phyloP scores from a whole-genome alignment of 2,113 vertebrate species.

The Dasyprocta punctata region DNA sequence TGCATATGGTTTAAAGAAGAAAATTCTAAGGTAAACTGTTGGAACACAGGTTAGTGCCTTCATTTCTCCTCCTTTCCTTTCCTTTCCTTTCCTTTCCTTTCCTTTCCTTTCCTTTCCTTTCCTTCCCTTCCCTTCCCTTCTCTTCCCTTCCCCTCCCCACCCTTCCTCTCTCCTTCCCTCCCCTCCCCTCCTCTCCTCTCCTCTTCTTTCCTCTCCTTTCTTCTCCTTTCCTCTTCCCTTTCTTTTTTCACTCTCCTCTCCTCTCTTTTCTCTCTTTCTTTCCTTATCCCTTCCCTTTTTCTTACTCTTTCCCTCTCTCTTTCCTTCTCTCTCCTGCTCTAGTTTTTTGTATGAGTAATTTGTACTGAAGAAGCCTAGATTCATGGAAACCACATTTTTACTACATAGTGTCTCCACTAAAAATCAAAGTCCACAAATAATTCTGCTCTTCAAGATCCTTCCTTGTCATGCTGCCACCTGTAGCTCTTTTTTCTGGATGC shows the following conservation, averaged over 20 bases:
- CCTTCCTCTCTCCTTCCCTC: too few species aligned
- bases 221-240: too few species aligned
- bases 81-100: too few species aligned
- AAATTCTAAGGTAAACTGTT: background rate
- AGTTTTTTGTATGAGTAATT: background rate
- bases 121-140: too few species aligned
- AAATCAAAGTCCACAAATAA: conserved; percentile 10
- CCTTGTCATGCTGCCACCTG: background rate
- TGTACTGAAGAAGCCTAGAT: background rate
- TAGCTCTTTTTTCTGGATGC: background rate
- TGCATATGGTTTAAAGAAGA: background rate
- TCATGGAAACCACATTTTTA: background rate
- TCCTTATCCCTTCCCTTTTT: too few species aligned
- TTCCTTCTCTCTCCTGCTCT: background rate
- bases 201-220: rapidly evolving
- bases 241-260: too few species aligned
- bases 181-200: too few species aligned
- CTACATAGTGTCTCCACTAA: background rate
- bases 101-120: rapidly evolving
- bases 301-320: too few species aligned
- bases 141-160: background rate
- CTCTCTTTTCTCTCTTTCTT: background rate
- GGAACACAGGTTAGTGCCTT: background rate
- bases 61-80: rapidly evolving
- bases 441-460: background rate